These are phyloP conservation scores for Cyclophora punctaria DNA, from an alignment of 2,888 invertebrate species.

Conservation along the genomic window DNA sequence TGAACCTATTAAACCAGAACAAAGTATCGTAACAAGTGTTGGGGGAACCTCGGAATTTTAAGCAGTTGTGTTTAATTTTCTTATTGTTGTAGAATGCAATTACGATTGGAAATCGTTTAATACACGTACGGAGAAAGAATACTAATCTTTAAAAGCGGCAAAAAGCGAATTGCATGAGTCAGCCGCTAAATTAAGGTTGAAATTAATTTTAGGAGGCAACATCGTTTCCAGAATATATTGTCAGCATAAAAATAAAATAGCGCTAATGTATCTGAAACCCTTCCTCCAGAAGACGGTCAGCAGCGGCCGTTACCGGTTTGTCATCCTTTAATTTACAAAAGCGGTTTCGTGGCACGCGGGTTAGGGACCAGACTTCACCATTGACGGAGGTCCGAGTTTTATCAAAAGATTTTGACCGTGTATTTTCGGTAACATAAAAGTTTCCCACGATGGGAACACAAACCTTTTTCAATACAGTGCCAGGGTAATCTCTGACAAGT, in stretches of 20 bases:
- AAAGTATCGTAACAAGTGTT: neutral
- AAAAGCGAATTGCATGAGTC: constrained; percentile 9
- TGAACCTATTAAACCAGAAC: constrained; percentile 2
- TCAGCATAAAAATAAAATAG: constrained; percentile 14
- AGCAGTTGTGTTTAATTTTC: constrained; percentile 13
- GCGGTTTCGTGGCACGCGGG: constrained; percentile 16
- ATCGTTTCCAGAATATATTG: neutral
- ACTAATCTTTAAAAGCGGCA: constrained; percentile 11
- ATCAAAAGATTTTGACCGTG: constrained; percentile 20
- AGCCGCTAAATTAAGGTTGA: constrained; percentile 10
- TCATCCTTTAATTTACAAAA: constrained; percentile 25
- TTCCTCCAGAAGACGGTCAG: constrained; percentile 12
- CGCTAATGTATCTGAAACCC: constrained; percentile 17
- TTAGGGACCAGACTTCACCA: constrained; percentile 17
- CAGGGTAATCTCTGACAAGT: constrained; percentile 35
- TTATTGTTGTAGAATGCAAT: constrained; percentile 13
- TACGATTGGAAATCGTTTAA: constrained; percentile 16
- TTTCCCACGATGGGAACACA: constrained; percentile 16
- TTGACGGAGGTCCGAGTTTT: constrained; percentile 23
- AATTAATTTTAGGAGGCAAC: constrained; percentile 5
- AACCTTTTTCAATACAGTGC: constrained; percentile 22
- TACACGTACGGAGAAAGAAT: constrained; percentile 14
- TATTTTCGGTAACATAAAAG: constrained; percentile 23
- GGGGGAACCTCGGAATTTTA: constrained; percentile 10
- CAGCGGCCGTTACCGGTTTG: constrained; percentile 14